A percentile compares a stretch with the other conserved stretches of the same genome.
These are phyloP conservation scores for Micoletzkya japonica DNA, from an alignment of 2,888 invertebrate species.

Conservation along the genomic window DNA sequence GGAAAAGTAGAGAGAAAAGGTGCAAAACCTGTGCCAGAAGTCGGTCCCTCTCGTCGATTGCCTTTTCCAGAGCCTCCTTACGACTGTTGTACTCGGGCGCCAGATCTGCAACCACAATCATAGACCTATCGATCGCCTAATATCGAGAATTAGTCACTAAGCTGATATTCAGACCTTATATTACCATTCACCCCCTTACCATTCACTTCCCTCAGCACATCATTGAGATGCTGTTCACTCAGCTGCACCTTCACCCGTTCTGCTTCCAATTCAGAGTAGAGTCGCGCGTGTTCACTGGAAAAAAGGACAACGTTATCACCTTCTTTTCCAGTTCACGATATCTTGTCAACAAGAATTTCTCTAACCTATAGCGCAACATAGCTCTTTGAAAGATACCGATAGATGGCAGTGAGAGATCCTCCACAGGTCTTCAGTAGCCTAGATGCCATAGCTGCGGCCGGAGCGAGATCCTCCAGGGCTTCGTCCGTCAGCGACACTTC, in stretches of 20 bases:
- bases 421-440: slow-evolving; percentile 47
- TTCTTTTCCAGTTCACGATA: neutral
- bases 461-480: slow-evolving; percentile 45
- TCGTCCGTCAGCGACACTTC: slow-evolving; percentile 43
- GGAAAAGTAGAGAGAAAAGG: neutral
- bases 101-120: slow-evolving; percentile 29
- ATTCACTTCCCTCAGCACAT: slow-evolving; percentile 43
- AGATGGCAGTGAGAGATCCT: slow-evolving; percentile 46
- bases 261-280: slow-evolving; percentile 46
- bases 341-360: too few relatives aligned
- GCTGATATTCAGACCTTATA: neutral
- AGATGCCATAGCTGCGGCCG: slow-evolving; percentile 55
- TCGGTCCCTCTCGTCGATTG: slow-evolving; percentile 33
- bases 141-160: too few relatives aligned
- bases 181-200: slow-evolving; percentile 22
- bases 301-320: neutral
- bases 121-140: neutral
- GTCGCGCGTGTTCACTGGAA: slow-evolving; percentile 46
- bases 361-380: too few relatives aligned
- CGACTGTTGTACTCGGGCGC: slow-evolving; percentile 30
- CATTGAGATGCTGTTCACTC: slow-evolving; percentile 47
- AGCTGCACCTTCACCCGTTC: slow-evolving; percentile 36
- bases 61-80: slow-evolving; percentile 15
- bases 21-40: slow-evolving; percentile 29
- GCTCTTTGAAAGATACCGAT: slow-evolving; percentile 30